A percentile compares a stretch with the other conserved stretches of the same genome.
phyloP scores from a whole-genome alignment of 2,113 vertebrate species.

The Rhombomys opimus region DNA sequence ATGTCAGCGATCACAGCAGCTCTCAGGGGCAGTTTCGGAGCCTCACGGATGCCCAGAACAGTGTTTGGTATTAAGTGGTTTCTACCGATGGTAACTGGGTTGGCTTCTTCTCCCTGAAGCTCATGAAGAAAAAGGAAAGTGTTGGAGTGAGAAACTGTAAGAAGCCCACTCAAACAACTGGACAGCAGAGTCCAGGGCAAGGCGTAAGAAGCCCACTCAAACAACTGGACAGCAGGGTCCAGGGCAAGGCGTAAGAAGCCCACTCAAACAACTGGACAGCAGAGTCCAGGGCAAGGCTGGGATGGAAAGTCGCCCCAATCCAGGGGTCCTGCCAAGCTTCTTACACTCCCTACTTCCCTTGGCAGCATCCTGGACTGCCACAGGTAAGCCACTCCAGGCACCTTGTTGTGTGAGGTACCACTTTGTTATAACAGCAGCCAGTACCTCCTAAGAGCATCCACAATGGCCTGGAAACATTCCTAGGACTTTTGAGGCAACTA shows the following conservation, averaged over 20 bases:
- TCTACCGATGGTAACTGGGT: background rate
- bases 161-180: background rate
- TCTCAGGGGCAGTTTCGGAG: background rate
- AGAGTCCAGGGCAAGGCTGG: background rate
- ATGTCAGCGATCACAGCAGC: accelerated
- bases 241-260: background rate
- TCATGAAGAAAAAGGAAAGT: background rate
- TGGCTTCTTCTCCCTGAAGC: background rate
- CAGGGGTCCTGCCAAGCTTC: background rate
- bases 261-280: background rate
- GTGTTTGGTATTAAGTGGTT: background rate
- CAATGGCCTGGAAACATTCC: background rate
- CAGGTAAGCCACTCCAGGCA: background rate
- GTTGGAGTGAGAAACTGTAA: background rate
- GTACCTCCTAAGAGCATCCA: background rate
- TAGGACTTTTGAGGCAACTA: background rate
- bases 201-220: background rate
- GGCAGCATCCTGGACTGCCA: background rate
- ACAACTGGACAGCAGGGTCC: background rate
- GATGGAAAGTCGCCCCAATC: background rate
- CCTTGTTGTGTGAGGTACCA: background rate
- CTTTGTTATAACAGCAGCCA: background rate
- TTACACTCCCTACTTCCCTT: accelerated
- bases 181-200: background rate
- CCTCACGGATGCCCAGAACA: background rate